Evolutionary conservation across 64 coral and sea anemone genomes (phyloP), one percentile per base, ranked within the genome.

Genomic region (Montipora sp.): DNA sequence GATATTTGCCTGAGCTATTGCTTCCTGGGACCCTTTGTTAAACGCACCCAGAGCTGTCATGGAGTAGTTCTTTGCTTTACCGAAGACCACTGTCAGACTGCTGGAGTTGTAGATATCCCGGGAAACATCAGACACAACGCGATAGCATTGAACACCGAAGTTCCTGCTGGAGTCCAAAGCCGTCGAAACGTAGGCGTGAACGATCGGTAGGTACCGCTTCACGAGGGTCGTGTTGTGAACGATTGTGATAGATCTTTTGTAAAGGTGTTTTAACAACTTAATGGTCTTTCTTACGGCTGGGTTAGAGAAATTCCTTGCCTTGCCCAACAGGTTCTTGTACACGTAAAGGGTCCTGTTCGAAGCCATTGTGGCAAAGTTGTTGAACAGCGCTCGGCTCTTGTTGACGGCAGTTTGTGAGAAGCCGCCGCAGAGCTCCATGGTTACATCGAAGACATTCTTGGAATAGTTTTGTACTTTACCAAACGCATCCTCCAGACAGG

Each of bases 41-140:
- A 87, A 82, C 10, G 73, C 92, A 75, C 94, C 91, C 46, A 75
- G 81, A 8, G 89, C 83, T 58, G 68, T 75, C 11, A 12, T 82
- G 0, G 89, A 84, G 51, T 91, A 80, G 57, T 92, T 91, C 4
- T 21, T 8, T 24, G 89, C 75, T 24, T 92, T 97, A 2, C 77
- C 19, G 14, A 94, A 84, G 7, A 83, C 95, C 8, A 89, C 90
- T 71, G 7, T 73, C 18, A 91, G n/a, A 65, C 53, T 77, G 0
- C 88, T 83, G 5, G 95, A 97, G 11, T 97, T 97, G 69, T 88
- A 83, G 78, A 97, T 78, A 92, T 97, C 92, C 14, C 88, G 5
- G 13, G 95, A 90, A 5, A 90, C 81, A 65, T 97, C 94, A 19
- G 47, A 80, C 5, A 46, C 84, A 1, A 92, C 16, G 5, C 78